Base-by-base conservation (phyloP, 2,113 vertebrate species). In the Elephantulus edwardii region DNA sequence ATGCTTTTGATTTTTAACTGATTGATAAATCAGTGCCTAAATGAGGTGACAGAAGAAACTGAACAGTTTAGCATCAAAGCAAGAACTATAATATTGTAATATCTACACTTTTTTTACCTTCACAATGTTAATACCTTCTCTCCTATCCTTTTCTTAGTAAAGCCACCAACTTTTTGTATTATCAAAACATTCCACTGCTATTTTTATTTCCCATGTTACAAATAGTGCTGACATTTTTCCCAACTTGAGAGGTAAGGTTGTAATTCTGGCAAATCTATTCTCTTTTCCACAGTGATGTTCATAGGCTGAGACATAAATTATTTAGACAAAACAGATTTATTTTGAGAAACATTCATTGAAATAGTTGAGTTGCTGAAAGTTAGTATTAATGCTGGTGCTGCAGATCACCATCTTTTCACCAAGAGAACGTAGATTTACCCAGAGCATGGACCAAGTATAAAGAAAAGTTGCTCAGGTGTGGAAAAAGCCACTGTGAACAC, bases 1-100 rank as follows among this genome's bases (percentile, higher is more conserved):
- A 9, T 64, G 48, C 9, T 38, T 91, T 91, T 85, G 81, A 58
- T 88, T 81, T 79, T 83, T 86, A 50, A 79, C 70, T 79, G 78
- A 94, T 93, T 89, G 89, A 95, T 91, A 92, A 96, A 94, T 58
- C 33, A 85, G 52, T 79, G 48, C 48, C 30, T 88, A 52, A 90
- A 78, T 71, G 54, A 93, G 54, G 71, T 70, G 75, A 75, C 46
- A 22, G 5, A 83, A 83, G 52, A 91, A 79, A 30, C 40, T 24
- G 89, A 50, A 56, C 19, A 79, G 30, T 54, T 87, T 60, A 91
- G 28, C 38, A 83, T 86, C 30, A 72, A 85, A 91, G 44, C 16
- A 70, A 77, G 24, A 16, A 56, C 77, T 60, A 48, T 19, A 52
- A 66, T 35, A n/a, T 9, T 40, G 1, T 42, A 75, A 35, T 80